Evolutionary conservation across 2,888 invertebrate species (phyloP), one percentile per base, ranked within the genome.

Genomic region (Marasmarcha lunaedactyla): DNA sequence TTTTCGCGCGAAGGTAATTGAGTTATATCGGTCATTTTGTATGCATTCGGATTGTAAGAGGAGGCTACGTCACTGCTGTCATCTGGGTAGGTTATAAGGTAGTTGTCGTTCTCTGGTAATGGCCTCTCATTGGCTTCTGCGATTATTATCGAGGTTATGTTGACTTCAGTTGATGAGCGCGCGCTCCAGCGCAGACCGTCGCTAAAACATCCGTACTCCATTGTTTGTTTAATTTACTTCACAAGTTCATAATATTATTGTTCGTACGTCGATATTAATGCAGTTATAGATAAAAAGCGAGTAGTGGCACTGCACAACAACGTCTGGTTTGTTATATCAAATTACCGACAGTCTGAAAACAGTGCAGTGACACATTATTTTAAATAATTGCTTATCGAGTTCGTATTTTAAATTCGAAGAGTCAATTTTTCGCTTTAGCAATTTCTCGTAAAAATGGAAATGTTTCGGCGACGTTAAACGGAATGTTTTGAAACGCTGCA

Each of bases 31-130:
- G 58, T 57, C 52, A 51, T 49, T 54, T 54, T 40, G 50, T 50
- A 54, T 52, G 20, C 3, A 5, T 7, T 55, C 45, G 45, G 47
- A 30, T 55, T 58, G 44, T 51, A 45, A 7, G 46, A 49, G 15
- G 57, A 59, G 48, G 64, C 63, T 27, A 49, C 49, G 45, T 72
- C 67, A 36, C 62, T 66, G 20, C 20, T 20, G 20, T 20, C 20
- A 35, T 76, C 71, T 11, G 73, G 71, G 39, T 60, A 74, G 46
- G 71, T 69, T 49, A 74, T 71, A 14, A 66, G 48, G 51, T 74
- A 78, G 46, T 67, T 66, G 43, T 74, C 71, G 46, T 64, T 58
- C 33, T 51, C 51, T 12, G 55, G 42, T 44, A 51, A 57, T 43
- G 55, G 52, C 35, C 59, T 60, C 14, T 71, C 69, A 40, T 47